phyloP scores from a whole-genome alignment of 2,797 vertebrate species.

The Urocyon cinereoargenteus region DNA sequence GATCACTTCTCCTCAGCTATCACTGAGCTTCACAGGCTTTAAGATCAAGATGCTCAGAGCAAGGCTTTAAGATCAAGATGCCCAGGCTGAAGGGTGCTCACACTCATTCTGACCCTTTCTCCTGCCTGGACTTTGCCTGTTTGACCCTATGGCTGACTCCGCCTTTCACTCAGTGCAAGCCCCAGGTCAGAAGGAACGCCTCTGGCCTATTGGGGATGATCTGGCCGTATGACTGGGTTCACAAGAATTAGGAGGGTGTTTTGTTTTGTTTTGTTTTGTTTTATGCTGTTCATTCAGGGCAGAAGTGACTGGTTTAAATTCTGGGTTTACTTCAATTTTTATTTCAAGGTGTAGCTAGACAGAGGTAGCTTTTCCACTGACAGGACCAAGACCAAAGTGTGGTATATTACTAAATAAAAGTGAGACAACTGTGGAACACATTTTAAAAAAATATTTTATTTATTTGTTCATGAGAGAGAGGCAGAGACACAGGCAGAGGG shows the following conservation, averaged over 20 bases:
- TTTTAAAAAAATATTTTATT: background rate
- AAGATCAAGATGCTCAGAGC: background rate
- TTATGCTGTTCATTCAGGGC: background rate
- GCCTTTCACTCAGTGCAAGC: background rate
- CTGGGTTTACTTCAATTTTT: background rate
- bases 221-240: background rate
- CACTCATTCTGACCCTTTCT: background rate
- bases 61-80: background rate
- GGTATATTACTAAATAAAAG: background rate
- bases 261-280: background rate
- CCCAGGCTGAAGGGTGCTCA: background rate
- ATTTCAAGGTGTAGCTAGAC: background rate
- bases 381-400: background rate
- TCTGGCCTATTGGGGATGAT: background rate
- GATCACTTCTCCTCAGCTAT: background rate
- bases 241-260: background rate
- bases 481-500: too few relatives aligned
- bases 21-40: background rate
- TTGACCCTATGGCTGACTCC: background rate
- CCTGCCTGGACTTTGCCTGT: background rate
- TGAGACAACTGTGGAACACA: background rate
- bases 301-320: conserved; percentile 20
- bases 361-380: background rate
- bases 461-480: too few relatives aligned
- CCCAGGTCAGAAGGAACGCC: conserved; percentile 11